phyloP scores from a whole-genome alignment of 35 echinoderm and acorn worm genomes.

The Apostichopus californicus region DNA sequence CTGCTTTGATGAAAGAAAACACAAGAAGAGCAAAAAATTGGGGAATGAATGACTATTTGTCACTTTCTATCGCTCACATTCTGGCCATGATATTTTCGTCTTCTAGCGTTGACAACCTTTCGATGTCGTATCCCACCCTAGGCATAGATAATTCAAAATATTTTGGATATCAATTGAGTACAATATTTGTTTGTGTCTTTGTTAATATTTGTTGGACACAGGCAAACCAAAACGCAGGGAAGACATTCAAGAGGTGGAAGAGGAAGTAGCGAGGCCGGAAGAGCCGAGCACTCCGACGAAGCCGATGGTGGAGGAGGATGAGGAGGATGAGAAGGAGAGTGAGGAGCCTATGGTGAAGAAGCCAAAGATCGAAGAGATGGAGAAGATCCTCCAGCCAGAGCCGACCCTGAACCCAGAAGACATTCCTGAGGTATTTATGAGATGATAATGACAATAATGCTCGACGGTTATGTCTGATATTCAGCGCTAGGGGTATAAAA shows the following conservation, averaged over 20 bases:
- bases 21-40: too few relatives aligned
- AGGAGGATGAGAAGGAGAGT: not conserved
- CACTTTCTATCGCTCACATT: too few relatives aligned
- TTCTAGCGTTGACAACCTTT: too few relatives aligned
- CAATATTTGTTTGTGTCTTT: not conserved
- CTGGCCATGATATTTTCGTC: too few relatives aligned
- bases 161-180: too few relatives aligned
- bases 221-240: constrained; percentile 33
- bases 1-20: too few relatives aligned
- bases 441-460: not conserved
- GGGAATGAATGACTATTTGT: too few relatives aligned
- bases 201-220: not conserved
- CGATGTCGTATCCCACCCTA: too few relatives aligned
- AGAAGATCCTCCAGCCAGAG: constrained; percentile 67
- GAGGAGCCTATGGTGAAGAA: not conserved
- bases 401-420: constrained; percentile 69
- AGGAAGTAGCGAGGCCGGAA: constrained; percentile 25
- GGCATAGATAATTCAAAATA: too few relatives aligned
- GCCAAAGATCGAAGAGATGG: constrained; percentile 69
- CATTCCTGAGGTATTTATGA: constrained; percentile 72
- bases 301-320: constrained; percentile 23
- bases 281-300: not conserved
- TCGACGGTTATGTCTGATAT: too few relatives aligned
- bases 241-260: constrained; percentile 39
- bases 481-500: too few relatives aligned